Evolutionary conservation across 2,888 invertebrate species (phyloP), one percentile per base, ranked within the genome.

Genomic region (Melieria picta): DNA sequence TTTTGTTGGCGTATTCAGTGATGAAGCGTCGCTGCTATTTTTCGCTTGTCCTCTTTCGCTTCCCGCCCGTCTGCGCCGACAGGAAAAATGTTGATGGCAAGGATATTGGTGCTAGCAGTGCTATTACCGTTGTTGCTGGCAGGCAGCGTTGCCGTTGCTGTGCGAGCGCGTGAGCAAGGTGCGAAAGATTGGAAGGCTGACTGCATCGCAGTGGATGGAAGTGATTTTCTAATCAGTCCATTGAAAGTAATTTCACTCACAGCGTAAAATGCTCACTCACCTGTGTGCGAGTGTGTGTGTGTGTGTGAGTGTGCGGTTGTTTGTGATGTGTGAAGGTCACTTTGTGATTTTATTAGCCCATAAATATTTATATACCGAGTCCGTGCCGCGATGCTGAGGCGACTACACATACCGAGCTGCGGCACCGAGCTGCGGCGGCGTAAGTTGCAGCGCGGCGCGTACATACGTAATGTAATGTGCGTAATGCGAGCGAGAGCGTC

Each of bases 171-270:
- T 30, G 30, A 30, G 30, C 30, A 30, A 30, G 3, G 30, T 30
- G 30, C 30, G 30, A 30, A 30, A 30, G 30, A 30, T 30, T 30
- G 30, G 30, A 30, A 30, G 30, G 30, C 30, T 30, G 30, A 30
- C 30, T 30, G 30, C 30, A 30, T 30, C 30, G 30, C 30, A 67
- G 60, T 67, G 62, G 48, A 69, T 75, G 72, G 70, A 76, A 75
- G 75, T 77, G 77, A 77, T 77, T 77, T 77, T 77, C 77, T 76
- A 77, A 77, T 77, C 77, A 76, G 76, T 75, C 72, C 74, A 76
- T 76, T 76, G 73, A 67, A 77, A 77, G 73, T 73, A 75, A 77
- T 75, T 69, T 69, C 63, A 56, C 62, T 69, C 56, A 9, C 56
- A 46, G 46, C 62, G 48, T 57, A 64, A 64, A 69, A 69, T 63